Evolutionary conservation across 2,888 invertebrate genomes (phyloP), one percentile per base, ranked within the genome.

Genomic region (Hirtodrosophila trivittata): DNA sequence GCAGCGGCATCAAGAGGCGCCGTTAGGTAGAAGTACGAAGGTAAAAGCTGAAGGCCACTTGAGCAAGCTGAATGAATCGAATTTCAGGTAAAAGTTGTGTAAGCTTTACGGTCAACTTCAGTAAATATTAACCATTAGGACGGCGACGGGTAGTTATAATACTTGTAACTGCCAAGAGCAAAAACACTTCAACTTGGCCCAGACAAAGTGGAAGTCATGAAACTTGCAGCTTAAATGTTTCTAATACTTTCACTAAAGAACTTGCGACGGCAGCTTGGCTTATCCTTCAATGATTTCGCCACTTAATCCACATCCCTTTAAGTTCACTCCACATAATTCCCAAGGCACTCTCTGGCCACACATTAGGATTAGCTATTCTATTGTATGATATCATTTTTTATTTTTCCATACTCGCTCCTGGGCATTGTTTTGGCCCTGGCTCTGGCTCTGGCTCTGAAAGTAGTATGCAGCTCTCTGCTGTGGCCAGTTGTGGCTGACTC

Each of bases 401-500:
- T 32, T 28, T 28, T 28, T 28, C 5, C 28, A 14, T 12, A 21
- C 10, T 18, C 10, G 16, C 12, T 28, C 10, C 10, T 32, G 46
- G 28, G 32, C 30, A 47, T 47, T 59, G 39, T 59, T 55, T 41
- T 49, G 41, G 33, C 13, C 7, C 26, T 16, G 13, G 16, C n/a
- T n/a, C n/a, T n/a, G n/a, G n/a, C n/a, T n/a, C n/a, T n/a, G n/a
- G n/a, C n/a, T n/a, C n/a, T n/a, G n/a, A n/a, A n/a, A n/a, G n/a
- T n/a, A n/a, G n/a, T n/a, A n/a, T 35, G 35, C 14, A 25, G 43
- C 43, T 38, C 43, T 46, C 38, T 43, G 14, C 38, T 51, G 57
- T 58, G 57, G 28, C 14, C 13, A 38, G 60, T 42, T 62, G 14
- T 14, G 39, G 26, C 12, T 25, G 45, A 54, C 86, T 87, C 77